Percentiles rank a stretch among this genome's conserved stretches.
Evolutionary conservation across 2,113 vertebrate species (phyloP).

Genomic region (Cavia aperea): DNA sequence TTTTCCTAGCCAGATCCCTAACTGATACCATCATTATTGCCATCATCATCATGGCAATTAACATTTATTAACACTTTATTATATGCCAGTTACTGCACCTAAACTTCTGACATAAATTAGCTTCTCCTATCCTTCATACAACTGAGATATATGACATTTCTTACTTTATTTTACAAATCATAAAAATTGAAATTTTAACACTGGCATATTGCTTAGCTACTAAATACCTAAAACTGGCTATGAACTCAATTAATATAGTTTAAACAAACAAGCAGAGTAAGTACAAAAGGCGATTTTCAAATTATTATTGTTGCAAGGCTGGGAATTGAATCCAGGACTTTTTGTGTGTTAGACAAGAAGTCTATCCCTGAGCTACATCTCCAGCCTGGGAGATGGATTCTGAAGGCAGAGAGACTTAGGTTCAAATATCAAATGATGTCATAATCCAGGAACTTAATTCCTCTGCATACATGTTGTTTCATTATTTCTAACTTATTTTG

Average conservation of each 20-base stretch:
- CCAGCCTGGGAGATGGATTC: neutral
- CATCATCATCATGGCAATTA: neutral
- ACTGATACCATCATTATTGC: neutral
- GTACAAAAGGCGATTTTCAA: neutral
- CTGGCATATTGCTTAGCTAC: neutral
- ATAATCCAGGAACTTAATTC: neutral
- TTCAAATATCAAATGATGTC: neutral
- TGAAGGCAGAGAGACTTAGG: neutral
- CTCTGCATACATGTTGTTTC: neutral
- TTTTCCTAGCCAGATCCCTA: neutral
- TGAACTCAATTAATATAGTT: neutral
- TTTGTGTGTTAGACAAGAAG: neutral
- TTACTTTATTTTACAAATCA: neutral
- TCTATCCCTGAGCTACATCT: neutral
- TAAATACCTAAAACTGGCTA: neutral
- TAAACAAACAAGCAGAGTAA: neutral
- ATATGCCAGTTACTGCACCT: neutral
- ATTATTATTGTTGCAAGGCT: neutral
- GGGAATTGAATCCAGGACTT: neutral
- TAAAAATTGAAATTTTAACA: neutral
- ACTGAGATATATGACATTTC: neutral
- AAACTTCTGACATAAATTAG: neutral
- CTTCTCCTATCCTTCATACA: neutral
- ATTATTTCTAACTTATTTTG: neutral
- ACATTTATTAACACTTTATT: neutral